Evolutionary conservation across 2,797 vertebrate species (phyloP).

Genomic region (Cossypha caffra): DNA sequence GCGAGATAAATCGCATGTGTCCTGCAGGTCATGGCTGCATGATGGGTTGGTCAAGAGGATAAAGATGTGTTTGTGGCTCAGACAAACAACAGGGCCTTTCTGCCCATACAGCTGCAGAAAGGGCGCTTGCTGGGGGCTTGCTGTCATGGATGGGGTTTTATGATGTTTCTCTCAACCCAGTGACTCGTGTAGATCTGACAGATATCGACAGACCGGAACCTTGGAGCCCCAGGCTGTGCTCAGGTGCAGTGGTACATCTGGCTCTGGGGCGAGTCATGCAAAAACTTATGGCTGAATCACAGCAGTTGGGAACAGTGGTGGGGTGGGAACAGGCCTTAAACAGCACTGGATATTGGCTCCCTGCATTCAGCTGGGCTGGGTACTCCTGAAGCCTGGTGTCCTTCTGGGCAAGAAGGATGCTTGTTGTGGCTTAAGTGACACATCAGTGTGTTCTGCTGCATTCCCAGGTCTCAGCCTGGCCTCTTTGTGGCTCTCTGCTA

Average conservation of each 20-base stretch:
- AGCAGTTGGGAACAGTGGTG: background rate
- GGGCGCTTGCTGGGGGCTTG: background rate
- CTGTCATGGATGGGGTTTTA: background rate
- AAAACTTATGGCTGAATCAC: background rate
- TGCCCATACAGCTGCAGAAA: background rate
- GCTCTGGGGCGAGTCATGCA: fast-evolving
- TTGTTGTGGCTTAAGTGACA: fast-evolving
- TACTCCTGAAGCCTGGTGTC: background rate
- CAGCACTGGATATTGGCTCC: background rate
- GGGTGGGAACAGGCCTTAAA: background rate
- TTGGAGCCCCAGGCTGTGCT: background rate
- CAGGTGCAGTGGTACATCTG: fast-evolving
- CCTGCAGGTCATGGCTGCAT: fast-evolving
- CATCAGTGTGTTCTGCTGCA: background rate
- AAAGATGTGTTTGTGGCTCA: background rate
- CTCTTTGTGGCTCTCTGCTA: background rate
- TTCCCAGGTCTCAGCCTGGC: background rate
- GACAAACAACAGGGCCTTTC: background rate
- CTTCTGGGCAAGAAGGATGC: background rate
- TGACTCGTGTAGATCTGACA: fast-evolving
- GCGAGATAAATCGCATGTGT: fast-evolving
- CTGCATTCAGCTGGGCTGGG: fast-evolving
- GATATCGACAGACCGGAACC: fast-evolving
- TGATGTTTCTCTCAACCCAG: background rate
- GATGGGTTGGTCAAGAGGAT: background rate